Conservation (phyloP, 92 coral and sea anemone genomes). For the Actinernus sp. region DNA sequence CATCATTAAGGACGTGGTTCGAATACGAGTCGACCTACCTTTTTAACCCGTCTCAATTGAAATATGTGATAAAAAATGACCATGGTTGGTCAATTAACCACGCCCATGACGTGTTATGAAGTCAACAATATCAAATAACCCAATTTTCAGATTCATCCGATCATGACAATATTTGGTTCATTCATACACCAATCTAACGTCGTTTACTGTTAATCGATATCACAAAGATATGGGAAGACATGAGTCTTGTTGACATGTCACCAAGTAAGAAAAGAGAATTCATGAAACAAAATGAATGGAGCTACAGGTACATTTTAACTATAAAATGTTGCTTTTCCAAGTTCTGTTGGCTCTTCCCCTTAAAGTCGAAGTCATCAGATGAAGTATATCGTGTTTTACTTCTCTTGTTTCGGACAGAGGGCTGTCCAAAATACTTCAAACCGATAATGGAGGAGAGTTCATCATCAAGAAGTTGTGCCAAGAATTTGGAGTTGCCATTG, state of each 20-base stretch:
- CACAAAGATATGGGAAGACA: too few relatives aligned
- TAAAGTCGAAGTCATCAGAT: constrained; percentile 1
- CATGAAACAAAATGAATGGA: constrained; percentile 24
- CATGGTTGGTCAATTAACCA: too few relatives aligned
- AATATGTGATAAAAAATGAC: too few relatives aligned
- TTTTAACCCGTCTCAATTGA: too few relatives aligned
- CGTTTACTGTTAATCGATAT: too few relatives aligned
- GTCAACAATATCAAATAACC: too few relatives aligned
- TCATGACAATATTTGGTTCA: too few relatives aligned
- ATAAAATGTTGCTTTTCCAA: constrained; percentile 29
- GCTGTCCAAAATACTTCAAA: constrained; percentile 20
- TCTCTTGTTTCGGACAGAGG: constrained; percentile 18
- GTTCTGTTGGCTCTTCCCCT: constrained; percentile 36
- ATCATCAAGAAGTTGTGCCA: constrained; percentile 12
- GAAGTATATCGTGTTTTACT: constrained; percentile 2
- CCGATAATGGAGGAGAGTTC: constrained; percentile 48
- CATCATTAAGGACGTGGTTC: too few relatives aligned
- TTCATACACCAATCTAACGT: too few relatives aligned
- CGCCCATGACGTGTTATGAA: too few relatives aligned
- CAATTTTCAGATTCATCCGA: too few relatives aligned
- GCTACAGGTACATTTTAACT: constrained; percentile 21
- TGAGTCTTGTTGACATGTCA: constrained; percentile 40
- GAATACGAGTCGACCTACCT: too few relatives aligned
- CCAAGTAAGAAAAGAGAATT: constrained; percentile 20
- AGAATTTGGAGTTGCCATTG: constrained; percentile 6